phyloP scores from a whole-genome alignment of 2,113 vertebrate species.

The Austrofundulus limnaeus region DNA sequence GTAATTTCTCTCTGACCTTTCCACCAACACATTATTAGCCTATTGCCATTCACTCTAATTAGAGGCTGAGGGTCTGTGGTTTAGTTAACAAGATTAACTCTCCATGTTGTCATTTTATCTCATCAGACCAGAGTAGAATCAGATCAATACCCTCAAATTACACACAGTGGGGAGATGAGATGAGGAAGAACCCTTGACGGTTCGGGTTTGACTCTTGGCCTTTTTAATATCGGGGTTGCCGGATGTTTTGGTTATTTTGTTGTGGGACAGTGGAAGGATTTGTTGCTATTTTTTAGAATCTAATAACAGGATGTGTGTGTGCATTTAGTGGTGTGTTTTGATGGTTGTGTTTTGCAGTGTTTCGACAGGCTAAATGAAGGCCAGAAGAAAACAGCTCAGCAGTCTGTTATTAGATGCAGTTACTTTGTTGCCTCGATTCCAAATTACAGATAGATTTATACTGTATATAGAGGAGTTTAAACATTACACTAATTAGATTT shows the following conservation, averaged over 20 bases:
- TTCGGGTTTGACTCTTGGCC: slow-evolving; percentile 12
- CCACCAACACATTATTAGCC: background rate
- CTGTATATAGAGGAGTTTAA: slow-evolving; percentile 47
- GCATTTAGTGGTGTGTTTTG: slow-evolving; percentile 7
- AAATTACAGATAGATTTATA: slow-evolving; percentile 48
- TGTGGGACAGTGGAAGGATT: slow-evolving; percentile 3
- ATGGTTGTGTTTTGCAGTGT: slow-evolving; percentile 42
- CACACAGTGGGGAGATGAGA: slow-evolving; percentile 4
- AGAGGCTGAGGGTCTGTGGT: slow-evolving; percentile 21
- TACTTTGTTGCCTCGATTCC: slow-evolving; percentile 40
- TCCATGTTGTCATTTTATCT: slow-evolving; percentile 41
- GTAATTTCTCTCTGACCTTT: background rate
- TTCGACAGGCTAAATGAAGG: slow-evolving; percentile 66
- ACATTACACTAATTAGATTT: slow-evolving; percentile 20
- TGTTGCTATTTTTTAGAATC: slow-evolving; percentile 3
- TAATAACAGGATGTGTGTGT: slow-evolving; percentile 1
- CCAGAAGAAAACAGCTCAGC: slow-evolving; percentile 41
- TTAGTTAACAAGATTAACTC: slow-evolving; percentile 45
- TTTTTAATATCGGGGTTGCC: slow-evolving; percentile 31
- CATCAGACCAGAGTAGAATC: slow-evolving; percentile 20
- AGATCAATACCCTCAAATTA: slow-evolving; percentile 53
- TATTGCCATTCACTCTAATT: slow-evolving; percentile 24
- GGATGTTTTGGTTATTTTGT: slow-evolving; percentile 21
- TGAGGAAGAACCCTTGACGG: slow-evolving; percentile 17
- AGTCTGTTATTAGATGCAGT: slow-evolving; percentile 68